A percentile compares a stretch with the other conserved stretches of the same genome.
phyloP scores from a whole-genome alignment of 2,113 vertebrate genomes.

The Cinclus mexicanus region DNA sequence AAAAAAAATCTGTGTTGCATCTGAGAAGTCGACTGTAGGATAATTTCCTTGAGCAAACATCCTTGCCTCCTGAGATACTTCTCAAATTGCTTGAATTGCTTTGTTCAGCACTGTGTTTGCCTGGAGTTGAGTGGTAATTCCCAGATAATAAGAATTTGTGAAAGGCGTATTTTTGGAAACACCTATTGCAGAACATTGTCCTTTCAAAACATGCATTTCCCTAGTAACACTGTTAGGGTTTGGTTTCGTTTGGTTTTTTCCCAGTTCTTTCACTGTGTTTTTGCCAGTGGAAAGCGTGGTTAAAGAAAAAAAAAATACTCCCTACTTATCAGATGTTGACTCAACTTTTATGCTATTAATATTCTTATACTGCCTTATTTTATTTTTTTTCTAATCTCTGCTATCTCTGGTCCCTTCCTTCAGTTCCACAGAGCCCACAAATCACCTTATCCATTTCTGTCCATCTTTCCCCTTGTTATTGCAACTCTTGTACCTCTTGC shows the following conservation, averaged over 20 bases:
- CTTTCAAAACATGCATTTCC: background rate
- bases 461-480: background rate
- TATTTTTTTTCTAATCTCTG: background rate
- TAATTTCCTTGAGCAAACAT: constrained; percentile 33
- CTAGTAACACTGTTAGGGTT: rapidly evolving
- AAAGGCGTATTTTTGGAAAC: background rate
- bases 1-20: background rate
- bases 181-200: background rate
- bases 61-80: background rate
- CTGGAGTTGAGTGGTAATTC: constrained; percentile 19
- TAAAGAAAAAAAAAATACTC: background rate
- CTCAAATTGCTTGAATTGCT: background rate
- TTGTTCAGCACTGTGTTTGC: constrained; percentile 14
- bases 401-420: background rate
- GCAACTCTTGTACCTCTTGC: background rate
- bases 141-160: background rate
- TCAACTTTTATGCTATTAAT: background rate
- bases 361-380: background rate
- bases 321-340: background rate
- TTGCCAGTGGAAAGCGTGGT: background rate
- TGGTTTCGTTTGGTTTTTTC: background rate
- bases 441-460: background rate
- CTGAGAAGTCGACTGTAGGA: background rate
- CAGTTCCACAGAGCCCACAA: background rate
- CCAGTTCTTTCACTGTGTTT: background rate